Percentiles rank a stretch among this genome's conserved stretches.
These are phyloP conservation scores for Sebastes paucispinis DNA, from an alignment of 2,797 vertebrate genomes.

Conservation along the genomic window DNA sequence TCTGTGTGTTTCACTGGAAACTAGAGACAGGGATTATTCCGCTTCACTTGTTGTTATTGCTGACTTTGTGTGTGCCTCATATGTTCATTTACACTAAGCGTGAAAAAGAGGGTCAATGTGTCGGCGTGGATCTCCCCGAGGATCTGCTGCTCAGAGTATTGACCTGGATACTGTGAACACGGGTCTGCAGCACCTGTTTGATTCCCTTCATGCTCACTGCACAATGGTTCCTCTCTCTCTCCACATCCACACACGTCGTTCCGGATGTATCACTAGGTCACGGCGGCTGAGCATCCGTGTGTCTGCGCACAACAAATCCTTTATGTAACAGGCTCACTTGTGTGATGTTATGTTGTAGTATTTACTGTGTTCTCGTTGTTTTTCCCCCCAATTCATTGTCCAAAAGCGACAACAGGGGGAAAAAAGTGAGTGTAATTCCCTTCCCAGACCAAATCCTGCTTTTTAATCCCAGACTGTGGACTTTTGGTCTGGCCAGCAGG, in stretches of 20 bases:
- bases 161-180: slow-evolving; percentile 75
- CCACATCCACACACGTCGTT: background rate
- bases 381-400: background rate
- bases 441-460: slow-evolving; percentile 68
- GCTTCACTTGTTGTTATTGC: slow-evolving; percentile 48
- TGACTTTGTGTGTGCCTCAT: slow-evolving; percentile 62
- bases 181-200: slow-evolving; percentile 73
- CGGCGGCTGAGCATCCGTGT: slow-evolving; percentile 10
- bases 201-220: slow-evolving; percentile 56
- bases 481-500: slow-evolving; percentile 71
- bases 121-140: slow-evolving; percentile 59
- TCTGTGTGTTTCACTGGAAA: slow-evolving; percentile 22
- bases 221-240: slow-evolving; percentile 10
- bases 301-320: slow-evolving; percentile 42
- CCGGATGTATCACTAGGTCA: slow-evolving; percentile 48
- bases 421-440: slow-evolving; percentile 60
- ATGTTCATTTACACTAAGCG: slow-evolving; percentile 67
- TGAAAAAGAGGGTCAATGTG: slow-evolving; percentile 75
- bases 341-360: slow-evolving; percentile 26
- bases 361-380: slow-evolving; percentile 14
- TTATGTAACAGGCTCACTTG: slow-evolving; percentile 70
- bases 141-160: slow-evolving; percentile 61
- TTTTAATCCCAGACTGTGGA: slow-evolving; percentile 71
- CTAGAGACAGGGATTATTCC: slow-evolving; percentile 47
- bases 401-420: background rate